phyloP scores from a whole-genome alignment of 2,113 vertebrate species.

The Pristiophorus japonicus region DNA sequence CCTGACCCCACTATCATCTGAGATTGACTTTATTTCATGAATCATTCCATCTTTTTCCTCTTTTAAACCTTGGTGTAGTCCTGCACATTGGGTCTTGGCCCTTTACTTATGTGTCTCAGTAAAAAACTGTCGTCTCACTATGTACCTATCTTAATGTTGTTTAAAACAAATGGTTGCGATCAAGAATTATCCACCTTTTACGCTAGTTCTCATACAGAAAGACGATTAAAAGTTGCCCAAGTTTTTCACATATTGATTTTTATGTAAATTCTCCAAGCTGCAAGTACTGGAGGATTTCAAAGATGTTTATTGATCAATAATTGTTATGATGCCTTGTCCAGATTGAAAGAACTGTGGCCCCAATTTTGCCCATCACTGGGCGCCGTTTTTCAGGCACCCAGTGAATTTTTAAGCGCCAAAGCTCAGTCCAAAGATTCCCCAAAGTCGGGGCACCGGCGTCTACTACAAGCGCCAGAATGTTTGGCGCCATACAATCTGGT shows the following conservation, averaged over 20 bases:
- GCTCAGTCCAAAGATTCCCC: too few relatives aligned
- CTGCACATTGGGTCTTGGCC: not conserved
- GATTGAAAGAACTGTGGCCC: not conserved
- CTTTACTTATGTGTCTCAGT: too few relatives aligned
- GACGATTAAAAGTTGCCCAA: not conserved
- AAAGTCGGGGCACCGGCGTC: too few relatives aligned
- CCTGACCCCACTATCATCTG: not conserved
- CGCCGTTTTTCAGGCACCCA: too few relatives aligned
- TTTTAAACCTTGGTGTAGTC: not conserved
- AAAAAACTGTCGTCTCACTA: too few relatives aligned
- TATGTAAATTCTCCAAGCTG: not conserved
- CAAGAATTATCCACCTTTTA: not conserved
- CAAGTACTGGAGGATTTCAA: not conserved
- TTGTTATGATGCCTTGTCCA: not conserved
- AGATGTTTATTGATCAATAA: too few relatives aligned
- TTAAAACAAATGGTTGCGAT: not conserved
- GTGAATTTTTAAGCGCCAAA: too few relatives aligned
- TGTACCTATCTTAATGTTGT: too few relatives aligned
- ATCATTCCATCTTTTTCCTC: not conserved
- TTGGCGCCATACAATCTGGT: too few relatives aligned
- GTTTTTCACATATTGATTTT: not conserved
- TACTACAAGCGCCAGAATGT: too few relatives aligned
- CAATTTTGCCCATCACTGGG: too few relatives aligned
- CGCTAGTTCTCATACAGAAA: not conserved
- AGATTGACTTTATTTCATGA: not conserved